These are phyloP conservation scores for Mormyrops attenuatus DNA, from an alignment of 2,797 vertebrate genomes.

Conservation along the genomic window DNA sequence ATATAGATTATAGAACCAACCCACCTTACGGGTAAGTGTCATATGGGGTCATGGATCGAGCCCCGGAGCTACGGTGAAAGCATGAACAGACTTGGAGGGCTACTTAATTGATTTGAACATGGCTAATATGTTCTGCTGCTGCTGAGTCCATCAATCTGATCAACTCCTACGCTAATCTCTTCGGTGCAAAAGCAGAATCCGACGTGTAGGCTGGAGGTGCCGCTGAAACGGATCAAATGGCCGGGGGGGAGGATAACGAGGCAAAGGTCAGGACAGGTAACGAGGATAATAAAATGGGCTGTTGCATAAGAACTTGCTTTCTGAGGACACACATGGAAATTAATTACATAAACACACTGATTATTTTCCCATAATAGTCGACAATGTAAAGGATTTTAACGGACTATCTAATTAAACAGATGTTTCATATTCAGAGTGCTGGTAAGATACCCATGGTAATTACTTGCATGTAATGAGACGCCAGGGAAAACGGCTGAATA, in stretches of 20 bases:
- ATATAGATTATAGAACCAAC: neutral
- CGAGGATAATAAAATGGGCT: neutral
- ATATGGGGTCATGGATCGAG: neutral
- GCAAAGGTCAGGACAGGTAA: neutral
- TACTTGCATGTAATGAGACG: constrained; percentile 2
- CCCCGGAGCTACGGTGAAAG: neutral
- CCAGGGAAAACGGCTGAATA: neutral
- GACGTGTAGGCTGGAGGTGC: neutral
- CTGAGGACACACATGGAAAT: neutral
- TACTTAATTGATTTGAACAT: neutral
- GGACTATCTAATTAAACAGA: constrained; percentile 1
- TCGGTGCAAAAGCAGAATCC: neutral
- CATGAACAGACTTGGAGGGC: neutral
- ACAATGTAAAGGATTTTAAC: constrained; percentile 5
- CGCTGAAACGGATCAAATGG: neutral
- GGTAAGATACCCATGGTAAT: constrained; percentile 2
- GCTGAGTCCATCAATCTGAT: neutral
- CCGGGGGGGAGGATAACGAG: neutral
- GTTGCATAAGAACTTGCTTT: neutral
- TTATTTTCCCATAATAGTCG: neutral
- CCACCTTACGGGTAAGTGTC: neutral
- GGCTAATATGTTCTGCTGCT: neutral
- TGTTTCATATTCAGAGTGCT: neutral
- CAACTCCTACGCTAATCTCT: neutral
- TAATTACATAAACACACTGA: neutral